Evolutionary conservation across 2,797 vertebrate genomes (phyloP), one percentile per base, ranked within the genome.

Genomic region (Anguilla megastoma): DNA sequence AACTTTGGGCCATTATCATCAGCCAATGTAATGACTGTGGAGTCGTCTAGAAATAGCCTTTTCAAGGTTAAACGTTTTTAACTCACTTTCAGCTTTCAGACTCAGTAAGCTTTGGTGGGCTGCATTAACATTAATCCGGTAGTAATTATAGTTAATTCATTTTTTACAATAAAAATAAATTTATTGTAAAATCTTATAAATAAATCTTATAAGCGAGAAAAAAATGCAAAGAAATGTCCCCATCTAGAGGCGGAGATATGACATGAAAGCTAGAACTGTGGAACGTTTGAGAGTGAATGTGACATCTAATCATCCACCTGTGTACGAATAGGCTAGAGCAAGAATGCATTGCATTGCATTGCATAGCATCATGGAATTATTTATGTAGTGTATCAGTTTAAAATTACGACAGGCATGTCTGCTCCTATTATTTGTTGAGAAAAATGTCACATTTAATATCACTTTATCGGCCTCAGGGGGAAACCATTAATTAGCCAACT

Each of bases 171-270:
- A 5, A 45, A 45, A 45, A 45, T 45, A 45, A 4, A 45, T 45
- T 5, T 45, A 45, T 45, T 45, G 41, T 45, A 45, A 45, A 45
- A 45, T 45, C 41, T 45, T 45, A 45, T 45, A 45, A 45, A 45
- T 45, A 45, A 45, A 27, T 24, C 5, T 27, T 7, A 27, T n/a
- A 66, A 66, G 1, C n/a, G 21, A 27, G n/a, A 6, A 7, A 27
- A 69, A 58, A 69, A n/a, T 69, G 63, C 24, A 69, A 69, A 8
- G n/a, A 69, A 69, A 69, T 69, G 63, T 69, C 63, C n/a, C 63
- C 63, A 69, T 69, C 63, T 69, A 69, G 63, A 27, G 63, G 63
- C 24, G 2, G 63, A 27, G 24, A 69, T 63, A 63, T 21, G 58
- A 63, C 21, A 63, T 69, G 63, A 69, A 66, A 5, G 63, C 63